Evolutionary conservation across 2,888 invertebrate genomes (phyloP), one percentile per base, ranked within the genome.

Genomic region (Philaethria dido): DNA sequence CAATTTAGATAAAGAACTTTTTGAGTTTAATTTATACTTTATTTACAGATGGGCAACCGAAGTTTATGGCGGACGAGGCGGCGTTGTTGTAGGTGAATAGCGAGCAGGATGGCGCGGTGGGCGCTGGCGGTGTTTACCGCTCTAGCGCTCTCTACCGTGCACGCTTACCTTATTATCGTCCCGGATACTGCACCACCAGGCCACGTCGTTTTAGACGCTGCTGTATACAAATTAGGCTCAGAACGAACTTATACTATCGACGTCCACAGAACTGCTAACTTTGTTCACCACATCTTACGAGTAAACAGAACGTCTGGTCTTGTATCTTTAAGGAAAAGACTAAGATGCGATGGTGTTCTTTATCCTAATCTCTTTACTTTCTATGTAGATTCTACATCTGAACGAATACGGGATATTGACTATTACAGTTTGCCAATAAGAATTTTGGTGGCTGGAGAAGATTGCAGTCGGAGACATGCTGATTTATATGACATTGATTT

Each of bases 361-460:
- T 97, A 97, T 81, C 97, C 97, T 0, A 96, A 96, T 78, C 93
- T 97, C 65, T 97, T 98, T 84, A 97, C 97, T 4, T 94, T 97
- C 80, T 96, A 97, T 85, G 95, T 98, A 69, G 97, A 98, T 83
- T 97, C 97, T 42, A 96, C 96, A 61, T 96, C 97, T 71, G 96
- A 95, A 77, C 92, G 96, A 64, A 92, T 96, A 71, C 93, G 96
- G 57, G 96, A 96, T 74, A 96, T 97, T 71, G 96, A 97, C 81
- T 97, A 97, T 82, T 97, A 96, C 80, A 96, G 97, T 78, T 84
- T 97, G 66, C 97, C 97, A 0, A 91, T 97, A 69, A 92, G 97
- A 72, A 94, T 97, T 63, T 93, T 97, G 73, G 95, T 97, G 42
- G 94, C 95, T 13, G 97, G 97, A 0, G 93, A 94, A 72, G 93